Conservation (phyloP, 2,113 vertebrate species). For the Jacana jacana region DNA sequence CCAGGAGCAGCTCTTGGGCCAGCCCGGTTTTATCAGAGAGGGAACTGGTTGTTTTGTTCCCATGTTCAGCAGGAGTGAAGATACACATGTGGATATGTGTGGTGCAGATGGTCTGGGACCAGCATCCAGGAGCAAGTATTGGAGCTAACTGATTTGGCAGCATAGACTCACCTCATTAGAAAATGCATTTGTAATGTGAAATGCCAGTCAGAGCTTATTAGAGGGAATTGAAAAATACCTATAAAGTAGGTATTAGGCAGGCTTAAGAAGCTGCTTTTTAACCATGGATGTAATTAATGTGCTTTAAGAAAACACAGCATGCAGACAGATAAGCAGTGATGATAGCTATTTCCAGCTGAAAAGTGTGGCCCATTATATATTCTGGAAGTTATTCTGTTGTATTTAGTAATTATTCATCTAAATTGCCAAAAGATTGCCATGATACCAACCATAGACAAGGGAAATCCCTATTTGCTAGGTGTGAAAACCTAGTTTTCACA, state of each 20-base stretch:
- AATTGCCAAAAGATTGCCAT: neutral
- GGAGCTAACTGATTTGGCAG: neutral
- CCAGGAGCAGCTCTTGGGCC: neutral
- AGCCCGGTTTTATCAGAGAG: fast-evolving
- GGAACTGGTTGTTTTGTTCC: neutral
- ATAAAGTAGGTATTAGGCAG: neutral
- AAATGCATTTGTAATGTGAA: neutral
- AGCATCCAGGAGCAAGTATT: neutral
- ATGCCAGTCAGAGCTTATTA: neutral
- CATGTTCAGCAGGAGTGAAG: neutral
- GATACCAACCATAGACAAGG: neutral
- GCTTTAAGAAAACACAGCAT: neutral
- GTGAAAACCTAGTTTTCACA: neutral
- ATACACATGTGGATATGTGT: fast-evolving
- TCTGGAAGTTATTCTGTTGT: neutral
- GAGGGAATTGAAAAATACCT: neutral
- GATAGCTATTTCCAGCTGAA: neutral
- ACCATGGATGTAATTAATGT: neutral
- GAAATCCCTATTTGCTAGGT: neutral
- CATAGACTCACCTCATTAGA: neutral
- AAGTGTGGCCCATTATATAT: neutral
- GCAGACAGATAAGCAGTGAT: neutral
- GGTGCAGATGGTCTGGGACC: neutral
- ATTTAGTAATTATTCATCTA: neutral
- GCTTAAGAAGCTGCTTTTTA: neutral